A percentile compares a stretch with the other conserved stretches of the same genome.
Conservation (phyloP, 1,140 invertebrate genomes). For the Ptiloglossa arizonensis region DNA sequence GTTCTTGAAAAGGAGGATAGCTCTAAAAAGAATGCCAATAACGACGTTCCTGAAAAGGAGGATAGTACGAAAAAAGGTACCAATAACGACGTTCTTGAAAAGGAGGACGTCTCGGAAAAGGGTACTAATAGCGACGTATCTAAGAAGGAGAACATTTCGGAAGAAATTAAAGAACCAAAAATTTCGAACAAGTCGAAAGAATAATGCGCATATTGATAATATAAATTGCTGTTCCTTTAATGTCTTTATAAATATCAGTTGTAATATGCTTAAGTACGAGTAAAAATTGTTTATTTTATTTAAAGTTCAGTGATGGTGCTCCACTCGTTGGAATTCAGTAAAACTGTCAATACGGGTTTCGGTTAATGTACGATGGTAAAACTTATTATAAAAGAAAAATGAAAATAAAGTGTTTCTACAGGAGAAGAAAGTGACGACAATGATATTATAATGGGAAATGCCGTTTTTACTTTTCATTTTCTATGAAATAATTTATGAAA, state of each 20-base stretch:
- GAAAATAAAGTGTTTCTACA: slow-evolving; percentile 52
- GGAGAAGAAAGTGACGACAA: slow-evolving; percentile 36
- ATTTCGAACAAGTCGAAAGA: slow-evolving; percentile 36
- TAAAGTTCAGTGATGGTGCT: slow-evolving; percentile 15
- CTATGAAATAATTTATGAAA: slow-evolving; percentile 75
- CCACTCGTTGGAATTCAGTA: not conserved
- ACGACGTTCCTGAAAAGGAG: slow-evolving; percentile 25
- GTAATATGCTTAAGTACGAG: slow-evolving; percentile 17
- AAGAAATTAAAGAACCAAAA: slow-evolving; percentile 6
- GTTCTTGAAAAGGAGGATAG: not conserved
- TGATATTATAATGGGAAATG: slow-evolving; percentile 44
- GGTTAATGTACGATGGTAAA: not conserved
- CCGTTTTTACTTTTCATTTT: slow-evolving; percentile 66
- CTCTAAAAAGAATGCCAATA: not conserved
- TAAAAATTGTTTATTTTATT: slow-evolving; percentile 47
- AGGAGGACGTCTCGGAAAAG: not conserved
- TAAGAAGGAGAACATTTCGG: no score
- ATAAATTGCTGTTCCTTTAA: slow-evolving; percentile 41
- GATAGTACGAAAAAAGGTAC: slow-evolving; percentile 25
- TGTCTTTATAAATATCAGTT: slow-evolving; percentile 11
- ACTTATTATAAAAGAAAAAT: slow-evolving; percentile 9
- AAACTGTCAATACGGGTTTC: not conserved
- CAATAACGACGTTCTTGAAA: not conserved
- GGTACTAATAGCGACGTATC: not conserved
- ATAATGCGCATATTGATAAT: slow-evolving; percentile 24